These are phyloP conservation scores for Cephus spinipes DNA, from an alignment of 2,888 invertebrate species.

Conservation along the genomic window DNA sequence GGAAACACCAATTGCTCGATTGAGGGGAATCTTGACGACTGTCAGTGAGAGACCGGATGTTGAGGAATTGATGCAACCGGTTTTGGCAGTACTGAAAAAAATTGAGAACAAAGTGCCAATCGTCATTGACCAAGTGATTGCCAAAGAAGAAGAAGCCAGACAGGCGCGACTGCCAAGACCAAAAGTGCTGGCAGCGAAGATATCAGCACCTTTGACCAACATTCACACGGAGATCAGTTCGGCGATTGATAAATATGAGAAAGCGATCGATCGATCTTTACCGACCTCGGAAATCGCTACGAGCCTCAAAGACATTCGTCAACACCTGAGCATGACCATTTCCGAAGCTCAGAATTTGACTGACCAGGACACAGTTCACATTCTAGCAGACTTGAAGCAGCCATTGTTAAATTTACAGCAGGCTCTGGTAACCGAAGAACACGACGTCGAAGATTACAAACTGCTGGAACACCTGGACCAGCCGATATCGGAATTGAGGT, in stretches of 20 bases:
- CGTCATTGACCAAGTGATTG: conserved; percentile 9
- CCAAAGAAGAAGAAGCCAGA: conserved; percentile 5
- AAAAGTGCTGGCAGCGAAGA: conserved; percentile 5
- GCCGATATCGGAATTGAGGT: conserved; percentile 16
- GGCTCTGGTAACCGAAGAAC: conserved; percentile 6
- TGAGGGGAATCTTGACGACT: conserved; percentile 8
- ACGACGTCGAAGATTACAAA: conserved; percentile 5
- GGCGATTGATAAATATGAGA: conserved; percentile 11
- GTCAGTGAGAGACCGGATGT: conserved; percentile 5
- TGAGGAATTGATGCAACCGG: conserved; percentile 10
- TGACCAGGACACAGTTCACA: conserved; percentile 11
- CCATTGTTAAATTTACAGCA: conserved; percentile 16
- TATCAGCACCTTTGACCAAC: conserved; percentile 12
- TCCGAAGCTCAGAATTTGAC: conserved; percentile 9
- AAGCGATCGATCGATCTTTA: background rate
- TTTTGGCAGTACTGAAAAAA: conserved; percentile 18
- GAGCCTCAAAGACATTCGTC: conserved; percentile 13
- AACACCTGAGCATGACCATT: conserved; percentile 8
- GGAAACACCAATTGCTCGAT: conserved; percentile 15
- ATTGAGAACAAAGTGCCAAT: conserved; percentile 17
- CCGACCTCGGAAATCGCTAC: conserved; percentile 7
- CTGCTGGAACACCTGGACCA: conserved; percentile 12
- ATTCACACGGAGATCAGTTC: conserved; percentile 11
- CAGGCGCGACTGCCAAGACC: background rate
- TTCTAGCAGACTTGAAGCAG: conserved; percentile 17